Base-by-base conservation (phyloP, 2,888 invertebrate species). In the Automeris io region DNA sequence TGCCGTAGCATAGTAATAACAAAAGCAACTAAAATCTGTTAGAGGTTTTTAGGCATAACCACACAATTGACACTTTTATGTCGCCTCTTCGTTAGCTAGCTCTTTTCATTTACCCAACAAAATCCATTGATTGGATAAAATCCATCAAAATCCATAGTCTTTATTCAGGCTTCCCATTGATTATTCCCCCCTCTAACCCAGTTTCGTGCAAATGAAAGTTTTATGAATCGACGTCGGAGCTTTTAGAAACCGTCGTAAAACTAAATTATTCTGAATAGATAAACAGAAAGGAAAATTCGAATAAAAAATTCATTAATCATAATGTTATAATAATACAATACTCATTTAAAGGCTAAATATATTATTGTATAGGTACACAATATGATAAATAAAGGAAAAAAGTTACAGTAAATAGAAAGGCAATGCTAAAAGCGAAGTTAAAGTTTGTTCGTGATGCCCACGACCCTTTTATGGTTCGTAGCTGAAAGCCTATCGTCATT, bases 11-110 rank as follows among this genome's bases (percentile, higher is more conserved):
- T 11, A 18, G 53, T 51, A 57, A 49, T 54, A 51, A 49, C 52
- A 58, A 64, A 70, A 64, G 62, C 66, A 70, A 73, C 65, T 70
- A 68, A 70, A 72, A 71, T 71, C 64, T 65, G 68, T 67, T 65
- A 68, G 57, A 51, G 55, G 60, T 9, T 22, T 18, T 19, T 18
- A 37, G 32, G 29, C 22, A 9, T 37, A 11, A 23, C 9, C 18
- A 3, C 16, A 12, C 23, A 18, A 32, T 23, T 18, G 32, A 34
- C 25, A 35, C 26, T 32, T 66, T 67, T 69, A 64, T 69, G 60
- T 58, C 49, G 51, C 42, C 48, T 54, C 61, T 69, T 70, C 65
- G 66, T 70, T 71, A 68, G 64, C 48, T 47, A 52, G 62, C 54
- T 64, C 66, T 66, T 70, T 71, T 67, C 64, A 71, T 72, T 69